Conservation (phyloP, 1,140 invertebrate species). For the Drosophila orosa region DNA sequence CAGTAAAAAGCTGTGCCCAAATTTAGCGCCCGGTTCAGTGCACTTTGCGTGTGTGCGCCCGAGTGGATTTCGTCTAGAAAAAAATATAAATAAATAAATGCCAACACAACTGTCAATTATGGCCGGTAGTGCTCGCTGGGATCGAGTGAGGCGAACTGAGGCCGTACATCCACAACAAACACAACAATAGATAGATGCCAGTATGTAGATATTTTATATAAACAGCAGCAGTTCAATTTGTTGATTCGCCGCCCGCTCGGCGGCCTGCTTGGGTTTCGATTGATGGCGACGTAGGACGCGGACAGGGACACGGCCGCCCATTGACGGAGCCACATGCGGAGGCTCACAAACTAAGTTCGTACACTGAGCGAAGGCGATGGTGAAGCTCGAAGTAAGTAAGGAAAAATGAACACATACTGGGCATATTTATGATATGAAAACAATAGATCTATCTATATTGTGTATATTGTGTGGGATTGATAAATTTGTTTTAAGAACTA, state of each 20-base stretch:
- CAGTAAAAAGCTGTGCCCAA: conserved; percentile 74
- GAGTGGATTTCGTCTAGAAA: conserved; percentile 46
- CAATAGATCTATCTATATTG: too few relatives aligned
- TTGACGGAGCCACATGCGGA: conserved; percentile 20
- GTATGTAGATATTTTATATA: conserved; percentile 60
- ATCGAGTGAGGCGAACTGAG: conserved; percentile 36
- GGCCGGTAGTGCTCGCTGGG: conserved; percentile 56
- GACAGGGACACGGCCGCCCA: conserved; percentile 39
- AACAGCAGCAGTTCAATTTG: conserved; percentile 78
- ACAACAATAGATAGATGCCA: conserved; percentile 58
- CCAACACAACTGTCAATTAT: conserved; percentile 81
- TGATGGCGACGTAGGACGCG: conserved; percentile 68
- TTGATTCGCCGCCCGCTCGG: conserved; percentile 52
- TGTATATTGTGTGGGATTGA: too few relatives aligned
- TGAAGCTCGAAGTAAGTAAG: too few relatives aligned
- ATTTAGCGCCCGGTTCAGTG: conserved; percentile 75
- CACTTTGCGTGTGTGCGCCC: conserved; percentile 43
- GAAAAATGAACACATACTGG: neutral
- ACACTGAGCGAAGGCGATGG: conserved; percentile 7
- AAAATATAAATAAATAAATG: conserved; percentile 70
- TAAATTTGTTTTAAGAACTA: neutral
- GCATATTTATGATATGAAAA: neutral
- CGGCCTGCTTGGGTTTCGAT: conserved; percentile 64
- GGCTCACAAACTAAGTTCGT: conserved; percentile 8
- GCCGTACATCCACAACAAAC: conserved; percentile 43